A percentile compares a stretch with the other conserved stretches of the same genome.
phyloP scores from a whole-genome alignment of 1,140 invertebrate genomes.

The Hypothenemus hampei region DNA sequence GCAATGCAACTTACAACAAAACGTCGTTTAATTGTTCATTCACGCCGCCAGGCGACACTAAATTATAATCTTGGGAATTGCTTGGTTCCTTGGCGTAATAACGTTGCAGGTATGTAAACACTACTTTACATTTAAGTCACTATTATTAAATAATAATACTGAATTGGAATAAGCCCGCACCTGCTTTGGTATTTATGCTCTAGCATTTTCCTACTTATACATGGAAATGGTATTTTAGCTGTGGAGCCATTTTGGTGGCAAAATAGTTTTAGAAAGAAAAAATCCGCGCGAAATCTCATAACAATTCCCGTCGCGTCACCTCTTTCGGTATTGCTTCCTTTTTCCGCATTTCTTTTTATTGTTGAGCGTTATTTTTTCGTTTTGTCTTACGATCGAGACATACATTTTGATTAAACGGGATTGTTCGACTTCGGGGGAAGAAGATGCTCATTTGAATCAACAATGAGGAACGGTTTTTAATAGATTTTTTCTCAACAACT shows the following conservation, averaged over 20 bases:
- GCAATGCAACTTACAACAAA: background rate
- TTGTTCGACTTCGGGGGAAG: slow-evolving; percentile 8
- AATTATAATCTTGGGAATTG: slow-evolving; percentile 1
- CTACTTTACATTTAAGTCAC: no score
- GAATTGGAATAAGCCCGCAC: no score
- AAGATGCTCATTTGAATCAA: slow-evolving; percentile 12
- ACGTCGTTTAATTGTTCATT: background rate
- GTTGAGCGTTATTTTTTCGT: slow-evolving; percentile 14
- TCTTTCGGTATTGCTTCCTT: slow-evolving; percentile 12
- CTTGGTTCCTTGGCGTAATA: background rate
- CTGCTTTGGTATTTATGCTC: background rate
- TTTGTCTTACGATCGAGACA: slow-evolving; percentile 18
- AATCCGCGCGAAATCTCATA: slow-evolving; percentile 3
- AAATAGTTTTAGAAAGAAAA: background rate
- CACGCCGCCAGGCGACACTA: background rate
- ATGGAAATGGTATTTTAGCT: no score
- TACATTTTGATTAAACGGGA: slow-evolving; percentile 21
- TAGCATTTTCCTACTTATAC: no score
- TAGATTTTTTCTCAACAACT: slow-evolving; percentile 2
- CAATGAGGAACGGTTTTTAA: slow-evolving; percentile 1
- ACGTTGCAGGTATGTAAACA: background rate
- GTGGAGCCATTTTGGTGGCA: background rate
- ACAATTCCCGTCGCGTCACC: slow-evolving; percentile 7
- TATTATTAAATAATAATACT: no score
- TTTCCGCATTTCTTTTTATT: slow-evolving; percentile 16